Base-by-base conservation (phyloP, 2,888 invertebrate genomes). In the Linnaemya vulpina region DNA sequence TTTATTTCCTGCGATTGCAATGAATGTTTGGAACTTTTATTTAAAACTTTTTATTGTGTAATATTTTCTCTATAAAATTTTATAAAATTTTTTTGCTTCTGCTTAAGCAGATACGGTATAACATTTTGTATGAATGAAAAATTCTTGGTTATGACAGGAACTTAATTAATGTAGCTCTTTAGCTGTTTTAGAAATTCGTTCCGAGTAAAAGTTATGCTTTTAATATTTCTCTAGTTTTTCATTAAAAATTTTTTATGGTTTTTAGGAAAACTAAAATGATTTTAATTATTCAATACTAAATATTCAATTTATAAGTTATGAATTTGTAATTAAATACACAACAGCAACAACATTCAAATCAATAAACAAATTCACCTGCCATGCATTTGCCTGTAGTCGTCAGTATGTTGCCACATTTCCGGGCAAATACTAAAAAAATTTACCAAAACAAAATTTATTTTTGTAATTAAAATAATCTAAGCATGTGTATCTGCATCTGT, bases 361-460 rank as follows among this genome's bases (percentile, higher is more conserved):
- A 84, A 74, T 65, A 79, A 79, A 79, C 58, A 75, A 75, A 79
- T 63, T 60, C 70, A 84, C 83, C 83, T 84, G 83, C 75, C 78
- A 68, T 38, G 49, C 15, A 17, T 38, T 60, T 60, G 15, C 4
- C 17, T 35, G n/a, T 17, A 35, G n/a, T 17, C 76, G 67, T 53
- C 78, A 58, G 30, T 74, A 22, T 79, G 83, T 70, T 83, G 83
- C 78, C 83, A 75, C 78, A 83, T 78, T 83, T 83, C 83, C 83
- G 83, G 83, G 79, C 70, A 71, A 75, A 70, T 55, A 78, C 40
- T 46, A 43, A 40, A 30, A 71, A 62, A 43, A 35, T 40, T 67
- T 51, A 62, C 38, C 10, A 49, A 74, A 74, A 30, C 2, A 74
- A 74, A 40, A 17, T 8, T 20, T 49, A 15, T 51, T 74, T 62